Conservation (phyloP, 2,888 invertebrate genomes). For the Scelioninae gen. 2 region DNA sequence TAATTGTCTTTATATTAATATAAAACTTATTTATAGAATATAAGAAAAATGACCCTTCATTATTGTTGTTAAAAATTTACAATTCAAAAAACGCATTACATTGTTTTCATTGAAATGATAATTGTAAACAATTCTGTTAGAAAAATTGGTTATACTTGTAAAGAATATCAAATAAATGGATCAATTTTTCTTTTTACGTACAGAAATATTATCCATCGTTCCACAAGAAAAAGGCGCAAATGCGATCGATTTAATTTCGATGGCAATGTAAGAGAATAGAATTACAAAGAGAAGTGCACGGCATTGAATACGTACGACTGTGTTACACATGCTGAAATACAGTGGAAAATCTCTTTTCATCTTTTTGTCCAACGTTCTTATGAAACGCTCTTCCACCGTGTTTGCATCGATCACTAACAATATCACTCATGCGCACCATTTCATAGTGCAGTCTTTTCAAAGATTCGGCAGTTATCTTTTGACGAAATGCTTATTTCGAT, state of each 20-base stretch:
- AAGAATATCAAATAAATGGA: too few relatives aligned
- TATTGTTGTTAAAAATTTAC: too few relatives aligned
- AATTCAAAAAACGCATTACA: neutral
- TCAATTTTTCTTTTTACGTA: neutral
- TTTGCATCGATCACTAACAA: neutral
- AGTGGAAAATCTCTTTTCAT: neutral
- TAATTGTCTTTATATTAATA: too few relatives aligned
- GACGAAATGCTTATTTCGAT: neutral
- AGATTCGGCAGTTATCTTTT: slow-evolving; percentile 5
- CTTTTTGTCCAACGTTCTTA: neutral
- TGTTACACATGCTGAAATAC: neutral
- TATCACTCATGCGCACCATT: neutral
- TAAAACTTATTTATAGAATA: too few relatives aligned
- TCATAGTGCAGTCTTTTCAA: neutral
- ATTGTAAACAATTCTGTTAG: too few relatives aligned
- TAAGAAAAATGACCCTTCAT: too few relatives aligned
- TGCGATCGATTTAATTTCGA: slow-evolving; percentile 18
- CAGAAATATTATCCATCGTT: slow-evolving; percentile 4
- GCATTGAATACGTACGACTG: slow-evolving; percentile 36
- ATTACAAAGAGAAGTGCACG: slow-evolving; percentile 22
- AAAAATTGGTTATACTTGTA: neutral
- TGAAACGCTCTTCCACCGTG: neutral
- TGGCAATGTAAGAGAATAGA: slow-evolving; percentile 20
- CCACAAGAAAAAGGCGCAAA: slow-evolving; percentile 8
- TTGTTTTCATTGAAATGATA: too few relatives aligned